Conservation (phyloP, 2,113 vertebrate species). For the Hippoglossus stenolepis region DNA sequence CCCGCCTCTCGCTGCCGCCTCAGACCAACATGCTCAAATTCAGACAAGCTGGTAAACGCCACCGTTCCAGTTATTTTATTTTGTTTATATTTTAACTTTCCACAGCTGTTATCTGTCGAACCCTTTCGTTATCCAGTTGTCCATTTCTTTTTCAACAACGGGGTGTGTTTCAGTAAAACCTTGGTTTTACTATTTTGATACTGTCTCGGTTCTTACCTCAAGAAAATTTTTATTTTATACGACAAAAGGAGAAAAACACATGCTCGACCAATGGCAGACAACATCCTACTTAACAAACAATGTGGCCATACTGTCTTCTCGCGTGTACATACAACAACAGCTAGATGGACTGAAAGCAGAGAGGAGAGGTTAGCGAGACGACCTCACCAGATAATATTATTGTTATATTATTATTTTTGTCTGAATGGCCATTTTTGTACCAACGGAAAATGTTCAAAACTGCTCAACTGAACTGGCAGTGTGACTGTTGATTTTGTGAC, state of each 20-base stretch:
- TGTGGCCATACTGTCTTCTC: conserved; percentile 78
- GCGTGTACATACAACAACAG: conserved; percentile 67
- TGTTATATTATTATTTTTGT: conserved; percentile 66
- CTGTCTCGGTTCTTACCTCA: conserved; percentile 73
- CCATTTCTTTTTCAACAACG: conserved; percentile 5
- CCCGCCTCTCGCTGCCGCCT: conserved; percentile 1
- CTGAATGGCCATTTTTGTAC: conserved; percentile 73
- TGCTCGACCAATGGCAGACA: conserved; percentile 59
- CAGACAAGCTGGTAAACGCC: conserved; percentile 18
- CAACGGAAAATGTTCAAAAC: conserved; percentile 68
- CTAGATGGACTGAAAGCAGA: conserved; percentile 41
- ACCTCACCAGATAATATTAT: conserved; percentile 49
- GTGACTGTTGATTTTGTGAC: conserved; percentile 34
- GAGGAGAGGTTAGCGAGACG: conserved; percentile 35
- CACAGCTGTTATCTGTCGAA: conserved; percentile 16
- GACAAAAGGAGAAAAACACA: conserved; percentile 52
- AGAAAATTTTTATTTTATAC: conserved; percentile 75
- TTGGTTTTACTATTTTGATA: conserved; percentile 79
- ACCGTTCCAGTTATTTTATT: conserved; percentile 12
- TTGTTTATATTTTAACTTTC: conserved; percentile 15
- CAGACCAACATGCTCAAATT: conserved; percentile 15
- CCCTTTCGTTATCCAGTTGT: conserved; percentile 16
- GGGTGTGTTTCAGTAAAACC: conserved; percentile 58
- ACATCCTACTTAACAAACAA: conserved; percentile 55
- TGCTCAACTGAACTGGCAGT: conserved; percentile 50